Evolutionary conservation across 1,140 invertebrate species (phyloP), one percentile per base, ranked within the genome.

Genomic region (Oncopeltus fasciatus): DNA sequence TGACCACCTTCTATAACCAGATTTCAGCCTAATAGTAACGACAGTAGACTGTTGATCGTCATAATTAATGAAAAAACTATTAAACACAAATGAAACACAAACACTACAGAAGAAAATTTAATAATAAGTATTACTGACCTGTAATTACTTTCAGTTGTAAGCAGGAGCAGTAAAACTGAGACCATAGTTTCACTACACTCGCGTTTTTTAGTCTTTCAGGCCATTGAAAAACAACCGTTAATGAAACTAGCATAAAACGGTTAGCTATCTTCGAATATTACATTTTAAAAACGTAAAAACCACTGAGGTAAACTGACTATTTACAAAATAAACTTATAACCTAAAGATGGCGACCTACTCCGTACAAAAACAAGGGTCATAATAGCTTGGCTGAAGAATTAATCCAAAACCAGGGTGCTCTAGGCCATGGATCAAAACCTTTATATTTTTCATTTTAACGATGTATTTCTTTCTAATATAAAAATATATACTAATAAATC

Each of bases 301-400:
- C 18, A 53, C 18, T 24, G 26, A 53, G 49, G 18, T 24, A 53
- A 53, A 53, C 49, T 24, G 49, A 53, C 24, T 53, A 53, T 53
- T 53, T 53, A 53, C 49, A 53, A 53, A 53, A 53, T 53, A 53
- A 53, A 53, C 49, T 24, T 53, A 18, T 53, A 53, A 53, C 49
- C 49, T 53, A 21, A 24, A 53, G 24, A 26, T 24, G 18, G 49
- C 20, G 20, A 26, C 18, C 24, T 16, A 53, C 21, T 24, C 24
- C 49, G 11, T 53, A 53, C 49, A 53, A 53, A 53, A 53, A 53
- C 49, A 53, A 53, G 49, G 49, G 49, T 53, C 49, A 53, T 53
- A 53, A 53, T 53, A 53, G 49, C 49, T 53, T 53, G 49, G 49
- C 49, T 53, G 24, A 53, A 26, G 1, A 53, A 24, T 53, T 24